Percentiles rank a stretch among this genome's conserved stretches.
These are phyloP conservation scores for Channa maculata DNA, from an alignment of 2,113 vertebrate genomes.

Conservation along the genomic window DNA sequence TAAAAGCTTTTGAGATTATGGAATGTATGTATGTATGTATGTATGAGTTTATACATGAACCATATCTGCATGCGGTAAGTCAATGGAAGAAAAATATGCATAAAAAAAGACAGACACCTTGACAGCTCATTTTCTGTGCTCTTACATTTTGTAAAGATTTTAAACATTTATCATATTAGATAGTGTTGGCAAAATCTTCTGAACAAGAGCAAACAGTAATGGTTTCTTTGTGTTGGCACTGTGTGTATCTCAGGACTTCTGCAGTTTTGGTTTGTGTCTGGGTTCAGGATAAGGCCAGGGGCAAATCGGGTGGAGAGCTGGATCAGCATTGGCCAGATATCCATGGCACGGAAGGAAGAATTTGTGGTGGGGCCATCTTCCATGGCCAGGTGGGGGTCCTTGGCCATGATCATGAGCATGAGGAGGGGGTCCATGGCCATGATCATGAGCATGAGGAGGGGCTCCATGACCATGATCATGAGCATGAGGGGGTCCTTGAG, in stretches of 20 bases:
- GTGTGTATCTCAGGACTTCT: neutral
- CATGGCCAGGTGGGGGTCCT: neutral
- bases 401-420: neutral
- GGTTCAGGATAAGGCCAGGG: neutral
- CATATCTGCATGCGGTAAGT: too few species aligned
- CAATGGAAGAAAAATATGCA: too few species aligned
- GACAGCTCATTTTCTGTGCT: neutral
- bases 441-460: neutral
- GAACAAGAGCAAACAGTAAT: neutral
- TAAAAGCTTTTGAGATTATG: too few species aligned
- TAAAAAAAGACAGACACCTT: too few species aligned
- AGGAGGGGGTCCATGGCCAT: neutral
- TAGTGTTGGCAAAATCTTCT: neutral
- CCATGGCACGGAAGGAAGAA: neutral
- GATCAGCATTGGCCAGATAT: neutral
- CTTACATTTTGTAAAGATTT: neutral
- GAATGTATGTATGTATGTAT: too few species aligned
- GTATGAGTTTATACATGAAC: too few species aligned
- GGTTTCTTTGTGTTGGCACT: neutral
- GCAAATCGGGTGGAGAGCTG: constrained; percentile 36
- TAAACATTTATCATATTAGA: neutral
- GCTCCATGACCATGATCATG: too few species aligned
- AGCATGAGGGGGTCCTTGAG: neutral
- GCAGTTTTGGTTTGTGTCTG: neutral
- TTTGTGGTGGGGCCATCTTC: rapidly evolving